Conservation (phyloP, 2,113 vertebrate genomes). For the Tetrax tetrax region DNA sequence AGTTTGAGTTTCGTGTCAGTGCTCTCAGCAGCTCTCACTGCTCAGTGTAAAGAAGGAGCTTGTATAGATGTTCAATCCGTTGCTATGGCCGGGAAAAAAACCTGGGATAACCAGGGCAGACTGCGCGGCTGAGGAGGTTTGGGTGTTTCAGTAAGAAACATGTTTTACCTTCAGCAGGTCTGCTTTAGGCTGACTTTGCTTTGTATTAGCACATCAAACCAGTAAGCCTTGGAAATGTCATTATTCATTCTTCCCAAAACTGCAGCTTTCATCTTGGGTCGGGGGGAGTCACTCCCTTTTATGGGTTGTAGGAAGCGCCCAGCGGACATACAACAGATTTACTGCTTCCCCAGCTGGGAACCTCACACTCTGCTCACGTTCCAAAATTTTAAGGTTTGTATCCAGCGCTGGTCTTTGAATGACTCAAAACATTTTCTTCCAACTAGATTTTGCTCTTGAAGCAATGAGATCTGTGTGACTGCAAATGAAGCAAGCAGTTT, state of each 20-base stretch:
- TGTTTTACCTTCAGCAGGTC: conserved; percentile 1
- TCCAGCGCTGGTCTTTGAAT: neutral
- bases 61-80: neutral
- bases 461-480: neutral
- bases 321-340: neutral
- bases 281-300: neutral
- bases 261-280: neutral
- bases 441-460: neutral
- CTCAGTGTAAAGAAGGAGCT: neutral
- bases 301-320: neutral
- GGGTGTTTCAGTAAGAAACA: neutral
- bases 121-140: neutral
- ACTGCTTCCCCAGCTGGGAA: neutral
- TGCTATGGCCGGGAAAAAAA: neutral
- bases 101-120: neutral
- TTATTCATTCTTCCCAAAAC: neutral
- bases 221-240: neutral
- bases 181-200: conserved; percentile 7
- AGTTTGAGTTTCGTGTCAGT: neutral
- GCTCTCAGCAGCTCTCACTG: neutral
- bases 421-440: neutral
- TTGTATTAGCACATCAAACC: neutral
- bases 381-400: neutral
- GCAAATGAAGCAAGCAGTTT: neutral
- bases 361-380: neutral